phyloP scores from a whole-genome alignment of 2,888 invertebrate genomes.

The Arge pagana region DNA sequence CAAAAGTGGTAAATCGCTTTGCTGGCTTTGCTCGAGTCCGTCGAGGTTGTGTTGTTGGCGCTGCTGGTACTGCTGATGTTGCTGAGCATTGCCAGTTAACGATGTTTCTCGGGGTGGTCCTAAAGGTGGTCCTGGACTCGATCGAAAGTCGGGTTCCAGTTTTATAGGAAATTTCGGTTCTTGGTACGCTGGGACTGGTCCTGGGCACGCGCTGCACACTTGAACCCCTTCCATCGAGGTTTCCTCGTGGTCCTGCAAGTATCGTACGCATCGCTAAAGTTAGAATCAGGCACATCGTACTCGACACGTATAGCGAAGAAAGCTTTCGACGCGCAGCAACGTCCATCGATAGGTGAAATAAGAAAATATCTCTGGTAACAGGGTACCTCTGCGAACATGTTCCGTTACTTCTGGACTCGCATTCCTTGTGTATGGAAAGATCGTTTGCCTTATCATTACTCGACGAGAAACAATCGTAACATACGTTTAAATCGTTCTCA shows the following conservation, averaged over 20 bases:
- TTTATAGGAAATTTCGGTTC: conserved; percentile 56
- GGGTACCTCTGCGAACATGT: too few species aligned
- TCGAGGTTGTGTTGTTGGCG: conserved; percentile 47
- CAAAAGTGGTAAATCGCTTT: conserved; percentile 59
- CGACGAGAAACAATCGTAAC: too few species aligned
- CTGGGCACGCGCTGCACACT: conserved; percentile 53
- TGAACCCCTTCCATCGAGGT: conserved; percentile 60
- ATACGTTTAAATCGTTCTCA: too few species aligned
- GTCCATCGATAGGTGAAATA: not conserved
- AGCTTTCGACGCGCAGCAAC: not conserved
- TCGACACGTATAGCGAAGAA: not conserved
- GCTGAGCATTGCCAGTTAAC: conserved; percentile 46
- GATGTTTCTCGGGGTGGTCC: conserved; percentile 47
- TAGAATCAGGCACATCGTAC: too few species aligned
- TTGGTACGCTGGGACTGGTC: conserved; percentile 38
- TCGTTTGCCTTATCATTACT: too few species aligned
- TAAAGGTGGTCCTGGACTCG: conserved; percentile 47
- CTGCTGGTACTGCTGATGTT: conserved; percentile 37
- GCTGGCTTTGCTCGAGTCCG: conserved; percentile 48
- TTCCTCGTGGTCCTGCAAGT: conserved; percentile 60
- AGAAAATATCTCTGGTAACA: not conserved
- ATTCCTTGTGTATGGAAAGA: too few species aligned
- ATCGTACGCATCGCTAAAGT: too few species aligned
- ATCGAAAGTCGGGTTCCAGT: conserved; percentile 54
- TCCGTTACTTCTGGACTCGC: too few species aligned